Evolutionary conservation across 2,888 invertebrate genomes (phyloP).

Genomic region (Perizoma affinitatum): DNA sequence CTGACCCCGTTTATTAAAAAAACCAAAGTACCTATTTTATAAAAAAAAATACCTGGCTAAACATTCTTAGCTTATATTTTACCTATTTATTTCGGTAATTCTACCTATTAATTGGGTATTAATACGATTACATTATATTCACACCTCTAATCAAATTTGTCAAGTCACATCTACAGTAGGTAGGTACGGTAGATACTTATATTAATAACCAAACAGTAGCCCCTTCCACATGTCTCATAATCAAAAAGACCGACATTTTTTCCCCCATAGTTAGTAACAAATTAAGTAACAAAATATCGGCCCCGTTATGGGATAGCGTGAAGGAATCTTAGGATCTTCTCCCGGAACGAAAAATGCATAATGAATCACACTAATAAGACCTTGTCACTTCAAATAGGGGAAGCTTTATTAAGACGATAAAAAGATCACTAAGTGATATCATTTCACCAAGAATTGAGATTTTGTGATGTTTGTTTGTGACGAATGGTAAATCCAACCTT

Average conservation of each 20-base stretch:
- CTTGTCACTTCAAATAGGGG: constrained; percentile 31
- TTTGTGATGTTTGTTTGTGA: too few relatives aligned
- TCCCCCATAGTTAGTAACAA: constrained; percentile 70
- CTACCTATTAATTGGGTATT: background rate
- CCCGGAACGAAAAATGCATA: constrained; percentile 47
- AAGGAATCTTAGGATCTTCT: constrained; percentile 46
- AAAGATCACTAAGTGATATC: too few relatives aligned
- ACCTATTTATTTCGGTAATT: too few relatives aligned
- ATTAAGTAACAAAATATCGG: constrained; percentile 60
- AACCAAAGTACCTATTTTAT: too few relatives aligned
- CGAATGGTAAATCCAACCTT: too few relatives aligned
- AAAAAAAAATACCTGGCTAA: too few relatives aligned
- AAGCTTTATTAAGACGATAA: too few relatives aligned
- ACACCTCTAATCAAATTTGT: constrained; percentile 51
- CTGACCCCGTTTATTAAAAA: too few relatives aligned
- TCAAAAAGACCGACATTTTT: constrained; percentile 59
- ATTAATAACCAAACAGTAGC: constrained; percentile 34
- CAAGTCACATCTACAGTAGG: constrained; percentile 23
- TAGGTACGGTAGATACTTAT: too few relatives aligned
- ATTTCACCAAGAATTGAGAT: too few relatives aligned
- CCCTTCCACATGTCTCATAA: constrained; percentile 44
- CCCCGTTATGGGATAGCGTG: constrained; percentile 42
- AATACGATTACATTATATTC: constrained; percentile 7
- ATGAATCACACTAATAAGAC: constrained; percentile 43
- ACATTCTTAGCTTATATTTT: too few relatives aligned